phyloP scores from a whole-genome alignment of 2,888 invertebrate genomes.

The Acholoe squamosa region DNA sequence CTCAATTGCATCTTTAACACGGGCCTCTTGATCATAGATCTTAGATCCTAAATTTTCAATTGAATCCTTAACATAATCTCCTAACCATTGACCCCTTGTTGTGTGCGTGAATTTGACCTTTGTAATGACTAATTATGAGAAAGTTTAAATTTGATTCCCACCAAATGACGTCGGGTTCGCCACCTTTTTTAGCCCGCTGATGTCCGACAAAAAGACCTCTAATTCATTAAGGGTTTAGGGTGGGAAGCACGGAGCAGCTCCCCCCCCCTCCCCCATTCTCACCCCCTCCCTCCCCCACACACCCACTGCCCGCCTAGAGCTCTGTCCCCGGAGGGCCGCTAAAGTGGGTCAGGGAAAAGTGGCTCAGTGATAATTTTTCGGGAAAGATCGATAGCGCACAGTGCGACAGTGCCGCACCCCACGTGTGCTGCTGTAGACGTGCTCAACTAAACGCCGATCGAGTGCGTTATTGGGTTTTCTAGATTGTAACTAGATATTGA shows the following conservation, averaged over 20 bases:
- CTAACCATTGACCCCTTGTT: too few relatives aligned
- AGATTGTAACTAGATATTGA: too few relatives aligned
- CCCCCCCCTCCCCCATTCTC: too few relatives aligned
- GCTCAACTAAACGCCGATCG: too few relatives aligned
- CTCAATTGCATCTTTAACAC: too few relatives aligned
- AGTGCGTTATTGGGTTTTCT: too few relatives aligned
- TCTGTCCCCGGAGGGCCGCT: neutral
- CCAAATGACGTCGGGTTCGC: neutral
- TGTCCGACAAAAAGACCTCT: neutral
- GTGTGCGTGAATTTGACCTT: neutral
- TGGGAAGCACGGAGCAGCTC: conserved; percentile 24
- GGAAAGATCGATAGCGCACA: conserved; percentile 11
- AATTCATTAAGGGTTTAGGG: conserved; percentile 20
- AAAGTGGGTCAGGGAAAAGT: conserved; percentile 29
- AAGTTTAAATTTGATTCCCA: conserved; percentile 32
- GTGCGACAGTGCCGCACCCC: neutral
- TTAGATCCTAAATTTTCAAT: too few relatives aligned
- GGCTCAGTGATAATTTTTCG: conserved; percentile 38
- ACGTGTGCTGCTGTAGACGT: neutral
- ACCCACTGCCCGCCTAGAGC: neutral
- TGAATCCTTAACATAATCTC: too few relatives aligned
- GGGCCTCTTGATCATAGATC: too few relatives aligned
- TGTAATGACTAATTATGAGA: conserved; percentile 31
- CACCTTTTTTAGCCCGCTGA: neutral
- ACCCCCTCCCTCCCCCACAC: neutral